These are phyloP conservation scores for Oreochromis spilurus DNA, from an alignment of 2,113 vertebrate genomes.

Conservation along the genomic window DNA sequence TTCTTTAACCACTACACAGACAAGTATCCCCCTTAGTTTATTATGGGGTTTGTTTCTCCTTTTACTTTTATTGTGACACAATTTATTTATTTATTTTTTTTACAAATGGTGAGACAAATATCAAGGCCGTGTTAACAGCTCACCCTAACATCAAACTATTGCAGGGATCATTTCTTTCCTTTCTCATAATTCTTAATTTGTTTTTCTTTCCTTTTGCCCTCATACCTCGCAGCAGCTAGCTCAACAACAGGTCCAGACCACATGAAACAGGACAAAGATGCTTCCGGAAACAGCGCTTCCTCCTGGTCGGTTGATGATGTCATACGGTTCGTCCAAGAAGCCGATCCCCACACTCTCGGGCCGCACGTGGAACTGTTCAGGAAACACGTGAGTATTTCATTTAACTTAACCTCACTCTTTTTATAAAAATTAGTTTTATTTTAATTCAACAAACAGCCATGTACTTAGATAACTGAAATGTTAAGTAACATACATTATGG, in stretches of 20 bases:
- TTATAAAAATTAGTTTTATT: neutral
- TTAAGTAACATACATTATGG: neutral
- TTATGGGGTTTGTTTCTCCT: neutral
- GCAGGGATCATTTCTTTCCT: neutral
- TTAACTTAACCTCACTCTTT: neutral
- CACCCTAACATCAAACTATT: neutral
- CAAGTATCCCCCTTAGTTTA: neutral
- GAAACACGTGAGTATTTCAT: conserved; percentile 81
- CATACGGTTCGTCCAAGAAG: conserved; percentile 87
- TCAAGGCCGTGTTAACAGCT: neutral
- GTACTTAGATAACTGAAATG: neutral
- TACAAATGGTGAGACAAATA: neutral
- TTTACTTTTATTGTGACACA: neutral
- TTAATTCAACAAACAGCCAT: neutral
- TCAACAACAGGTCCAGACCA: conserved; percentile 87
- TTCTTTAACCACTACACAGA: neutral
- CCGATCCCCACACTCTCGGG: conserved; percentile 85
- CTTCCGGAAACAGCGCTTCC: conserved; percentile 70
- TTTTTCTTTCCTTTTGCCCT: neutral
- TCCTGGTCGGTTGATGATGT: conserved; percentile 94
- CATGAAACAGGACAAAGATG: conserved; percentile 79
- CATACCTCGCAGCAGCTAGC: conserved; percentile 76
- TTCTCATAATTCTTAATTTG: neutral
- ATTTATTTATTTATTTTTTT: neutral
- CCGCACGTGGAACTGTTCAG: conserved; percentile 89